Conservation (phyloP, 1,140 invertebrate species). For the Probaryconus sp. region DNA sequence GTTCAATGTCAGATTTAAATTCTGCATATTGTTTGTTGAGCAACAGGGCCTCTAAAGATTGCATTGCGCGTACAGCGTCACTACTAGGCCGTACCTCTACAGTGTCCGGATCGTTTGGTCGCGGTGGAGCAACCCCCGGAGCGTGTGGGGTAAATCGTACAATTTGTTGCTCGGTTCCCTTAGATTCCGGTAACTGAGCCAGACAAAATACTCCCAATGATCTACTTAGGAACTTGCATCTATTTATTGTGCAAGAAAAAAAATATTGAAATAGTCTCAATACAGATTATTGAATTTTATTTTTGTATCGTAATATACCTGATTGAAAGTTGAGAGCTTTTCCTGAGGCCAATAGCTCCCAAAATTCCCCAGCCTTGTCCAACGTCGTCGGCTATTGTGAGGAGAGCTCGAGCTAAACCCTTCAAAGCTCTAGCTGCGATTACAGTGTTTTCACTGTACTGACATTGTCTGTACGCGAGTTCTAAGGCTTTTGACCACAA, state of each 20-base stretch:
- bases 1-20: conserved; percentile 74
- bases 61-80: conserved; percentile 77
- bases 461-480: conserved; percentile 77
- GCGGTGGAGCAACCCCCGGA: conserved; percentile 66
- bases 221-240: conserved; percentile 76
- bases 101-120: conserved; percentile 58
- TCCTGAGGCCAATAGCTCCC: conserved; percentile 82
- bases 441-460: conserved; percentile 75
- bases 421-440: conserved; percentile 77
- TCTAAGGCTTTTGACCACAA: conserved; percentile 81
- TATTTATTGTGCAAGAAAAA: conserved; percentile 46
- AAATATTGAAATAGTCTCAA: conserved; percentile 19
- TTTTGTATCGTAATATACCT: too few species aligned
- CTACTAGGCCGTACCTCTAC: conserved; percentile 73
- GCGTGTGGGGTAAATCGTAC: conserved; percentile 67
- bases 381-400: conserved; percentile 80
- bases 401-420: conserved; percentile 76
- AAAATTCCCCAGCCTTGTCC: conserved; percentile 80
- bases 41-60: conserved; percentile 73
- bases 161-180: conserved; percentile 63
- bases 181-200: conserved; percentile 78
- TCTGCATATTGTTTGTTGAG: conserved; percentile 76
- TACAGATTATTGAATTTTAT: not conserved
- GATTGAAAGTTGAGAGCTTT: conserved; percentile 79
- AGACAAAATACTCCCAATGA: conserved; percentile 74